phyloP scores from a whole-genome alignment of 2,113 vertebrate genomes.

The Sebastes schlegelii region DNA sequence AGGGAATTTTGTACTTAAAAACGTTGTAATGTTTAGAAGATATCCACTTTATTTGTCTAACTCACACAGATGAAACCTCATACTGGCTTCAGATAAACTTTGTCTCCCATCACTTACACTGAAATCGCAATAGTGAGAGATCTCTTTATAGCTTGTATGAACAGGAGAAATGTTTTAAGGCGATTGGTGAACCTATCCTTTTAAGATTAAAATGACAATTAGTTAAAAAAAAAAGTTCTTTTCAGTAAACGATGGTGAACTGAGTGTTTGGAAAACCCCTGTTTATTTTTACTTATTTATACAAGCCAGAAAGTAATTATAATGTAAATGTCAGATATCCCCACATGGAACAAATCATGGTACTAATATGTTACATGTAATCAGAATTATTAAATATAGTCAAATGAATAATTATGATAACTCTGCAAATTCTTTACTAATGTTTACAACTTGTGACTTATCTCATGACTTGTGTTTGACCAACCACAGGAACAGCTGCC shows the following conservation, averaged over 20 bases:
- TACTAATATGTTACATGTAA: background rate
- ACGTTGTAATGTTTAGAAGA: background rate
- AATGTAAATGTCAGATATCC: constrained; percentile 13
- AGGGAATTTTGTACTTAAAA: background rate
- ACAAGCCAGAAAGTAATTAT: background rate
- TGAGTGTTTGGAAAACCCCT: too few relatives aligned
- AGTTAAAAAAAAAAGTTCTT: background rate
- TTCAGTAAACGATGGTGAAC: background rate
- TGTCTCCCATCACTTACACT: background rate
- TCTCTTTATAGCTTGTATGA: background rate
- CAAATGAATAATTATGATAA: background rate
- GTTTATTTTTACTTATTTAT: background rate
- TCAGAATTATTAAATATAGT: background rate
- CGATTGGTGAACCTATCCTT: background rate
- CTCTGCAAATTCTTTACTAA: background rate
- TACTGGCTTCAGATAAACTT: background rate
- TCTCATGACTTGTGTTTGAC: constrained; percentile 35
- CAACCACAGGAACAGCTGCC: constrained; percentile 78
- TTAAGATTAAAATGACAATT: background rate
- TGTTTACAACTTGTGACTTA: constrained; percentile 13
- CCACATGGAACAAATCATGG: background rate
- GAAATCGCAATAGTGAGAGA: background rate
- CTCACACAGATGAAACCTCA: background rate
- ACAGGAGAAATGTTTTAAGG: background rate
- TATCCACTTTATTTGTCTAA: background rate